These are phyloP conservation scores for Calameuta pallipes DNA, from an alignment of 2,888 invertebrate genomes.

Conservation along the genomic window DNA sequence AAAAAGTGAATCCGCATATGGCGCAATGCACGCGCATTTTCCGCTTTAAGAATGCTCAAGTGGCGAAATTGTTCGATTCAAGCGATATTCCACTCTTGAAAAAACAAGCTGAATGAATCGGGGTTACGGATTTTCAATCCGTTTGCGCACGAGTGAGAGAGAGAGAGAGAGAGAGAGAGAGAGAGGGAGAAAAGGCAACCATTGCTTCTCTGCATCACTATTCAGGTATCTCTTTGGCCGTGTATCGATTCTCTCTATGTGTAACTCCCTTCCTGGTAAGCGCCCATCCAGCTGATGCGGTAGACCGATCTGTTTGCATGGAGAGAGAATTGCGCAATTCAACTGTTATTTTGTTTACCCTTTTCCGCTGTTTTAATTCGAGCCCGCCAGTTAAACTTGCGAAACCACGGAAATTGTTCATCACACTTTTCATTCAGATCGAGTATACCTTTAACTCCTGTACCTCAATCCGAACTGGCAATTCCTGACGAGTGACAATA, in stretches of 20 bases:
- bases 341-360: conserved; percentile 47
- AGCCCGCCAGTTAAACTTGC: conserved; percentile 32
- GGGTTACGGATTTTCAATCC: neutral
- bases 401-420: conserved; percentile 38
- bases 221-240: conserved; percentile 1
- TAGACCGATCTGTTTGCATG: conserved; percentile 27
- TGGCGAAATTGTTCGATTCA: conserved; percentile 19
- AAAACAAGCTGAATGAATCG: conserved; percentile 25
- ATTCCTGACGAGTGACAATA: neutral
- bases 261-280: conserved; percentile 1
- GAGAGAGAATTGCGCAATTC: conserved; percentile 35
- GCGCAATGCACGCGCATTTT: conserved; percentile 21
- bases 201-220: neutral
- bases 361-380: conserved; percentile 46
- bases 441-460: neutral
- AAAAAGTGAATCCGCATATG: neutral
- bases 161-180: too few relatives aligned
- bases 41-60: conserved; percentile 22
- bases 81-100: conserved; percentile 28
- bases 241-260: conserved; percentile 4
- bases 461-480: neutral
- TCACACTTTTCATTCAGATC: conserved; percentile 23
- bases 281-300: conserved; percentile 23
- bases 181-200: neutral
- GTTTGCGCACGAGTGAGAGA: neutral